Percentiles rank a stretch among this genome's conserved stretches.
phyloP scores from a whole-genome alignment of 1,140 invertebrate genomes.

The Drosophila jambulina region DNA sequence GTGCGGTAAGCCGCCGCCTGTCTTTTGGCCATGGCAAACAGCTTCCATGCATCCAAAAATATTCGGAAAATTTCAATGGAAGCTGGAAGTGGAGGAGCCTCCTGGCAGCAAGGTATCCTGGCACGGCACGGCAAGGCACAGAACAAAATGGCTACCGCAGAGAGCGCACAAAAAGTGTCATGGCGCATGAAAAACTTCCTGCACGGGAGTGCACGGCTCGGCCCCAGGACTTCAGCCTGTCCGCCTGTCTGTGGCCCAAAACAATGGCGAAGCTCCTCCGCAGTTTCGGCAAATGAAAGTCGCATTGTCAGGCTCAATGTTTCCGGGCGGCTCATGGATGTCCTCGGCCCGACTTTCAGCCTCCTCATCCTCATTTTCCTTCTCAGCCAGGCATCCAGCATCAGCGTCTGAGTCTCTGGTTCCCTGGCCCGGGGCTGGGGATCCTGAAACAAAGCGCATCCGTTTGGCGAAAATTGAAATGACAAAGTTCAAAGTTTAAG shows the following conservation, averaged over 20 bases:
- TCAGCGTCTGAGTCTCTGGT: conserved; percentile 23
- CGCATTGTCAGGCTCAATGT: conserved; percentile 82
- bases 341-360: conserved; percentile 35
- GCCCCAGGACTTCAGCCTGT: conserved; percentile 42
- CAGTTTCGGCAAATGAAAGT: conserved; percentile 78
- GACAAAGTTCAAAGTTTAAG: conserved; percentile 85
- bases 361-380: conserved; percentile 16
- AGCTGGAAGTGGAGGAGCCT: conserved; percentile 28
- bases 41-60: conserved; percentile 82
- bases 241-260: conserved; percentile 54
- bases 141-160: conserved; percentile 72
- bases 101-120: conserved; percentile 65
- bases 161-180: conserved; percentile 79
- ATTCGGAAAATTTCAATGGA: conserved; percentile 71
- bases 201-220: conserved; percentile 39
- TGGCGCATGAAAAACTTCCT: conserved; percentile 83
- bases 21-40: conserved; percentile 78
- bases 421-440: conserved; percentile 9
- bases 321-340: conserved; percentile 62
- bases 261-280: conserved; percentile 73
- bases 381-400: conserved; percentile 22
- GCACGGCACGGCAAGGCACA: conserved; percentile 41
- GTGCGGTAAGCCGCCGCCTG: conserved; percentile 70
- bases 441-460: conserved; percentile 81
- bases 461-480: conserved; percentile 85